Evolutionary conservation across 1,140 invertebrate genomes (phyloP).

Genomic region (Drosophila rufa): DNA sequence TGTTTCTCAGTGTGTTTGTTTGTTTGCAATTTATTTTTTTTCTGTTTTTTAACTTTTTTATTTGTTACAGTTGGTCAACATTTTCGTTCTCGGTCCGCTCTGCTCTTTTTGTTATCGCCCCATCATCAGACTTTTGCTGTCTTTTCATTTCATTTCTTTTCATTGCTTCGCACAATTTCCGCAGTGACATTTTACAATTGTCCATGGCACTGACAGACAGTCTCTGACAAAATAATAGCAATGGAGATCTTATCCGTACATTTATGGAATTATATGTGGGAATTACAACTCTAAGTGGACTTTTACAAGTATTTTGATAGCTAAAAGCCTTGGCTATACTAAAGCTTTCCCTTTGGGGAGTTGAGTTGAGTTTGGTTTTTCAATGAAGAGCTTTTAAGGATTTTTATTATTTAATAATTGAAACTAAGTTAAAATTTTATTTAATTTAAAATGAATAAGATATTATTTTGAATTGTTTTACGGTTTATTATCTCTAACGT

Average conservation of each 20-base stretch:
- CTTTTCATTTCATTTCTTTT: conserved; percentile 68
- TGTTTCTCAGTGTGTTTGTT: conserved; percentile 36
- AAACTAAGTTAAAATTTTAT: background rate
- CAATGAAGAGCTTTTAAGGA: background rate
- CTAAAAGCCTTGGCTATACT: conserved; percentile 2
- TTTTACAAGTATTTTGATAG: conserved; percentile 18
- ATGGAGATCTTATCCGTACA: conserved; percentile 30
- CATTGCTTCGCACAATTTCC: conserved; percentile 72
- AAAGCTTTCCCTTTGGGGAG: background rate
- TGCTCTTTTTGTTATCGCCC: conserved; percentile 53
- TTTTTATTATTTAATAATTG: background rate
- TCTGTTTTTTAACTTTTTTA: conserved; percentile 10
- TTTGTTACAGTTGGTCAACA: conserved; percentile 61
- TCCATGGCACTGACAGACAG: conserved; percentile 33
- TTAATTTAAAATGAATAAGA: background rate
- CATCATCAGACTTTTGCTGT: conserved; percentile 51
- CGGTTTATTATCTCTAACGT: too few species aligned
- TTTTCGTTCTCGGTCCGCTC: conserved; percentile 40
- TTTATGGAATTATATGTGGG: conserved; percentile 39
- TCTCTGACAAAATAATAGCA: conserved; percentile 30
- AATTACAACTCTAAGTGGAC: conserved; percentile 23
- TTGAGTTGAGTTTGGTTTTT: background rate
- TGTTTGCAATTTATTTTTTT: conserved; percentile 34
- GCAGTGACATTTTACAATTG: conserved; percentile 75
- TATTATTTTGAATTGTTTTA: too few species aligned